Conservation (phyloP, 2,797 vertebrate genomes). For the Anableps anableps region DNA sequence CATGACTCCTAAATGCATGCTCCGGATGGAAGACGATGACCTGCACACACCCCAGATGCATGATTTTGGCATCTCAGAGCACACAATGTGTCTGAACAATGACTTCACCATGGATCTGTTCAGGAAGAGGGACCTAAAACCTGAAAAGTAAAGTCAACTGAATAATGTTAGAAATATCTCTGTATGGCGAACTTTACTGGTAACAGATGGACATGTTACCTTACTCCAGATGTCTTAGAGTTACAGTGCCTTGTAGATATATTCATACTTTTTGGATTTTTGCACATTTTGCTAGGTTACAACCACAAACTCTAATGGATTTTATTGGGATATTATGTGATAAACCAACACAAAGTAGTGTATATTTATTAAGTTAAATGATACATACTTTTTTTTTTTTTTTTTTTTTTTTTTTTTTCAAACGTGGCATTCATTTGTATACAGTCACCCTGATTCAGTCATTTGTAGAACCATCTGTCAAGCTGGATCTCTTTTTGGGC, state of each 20-base stretch:
- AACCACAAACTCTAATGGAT: not conserved
- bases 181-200: not conserved
- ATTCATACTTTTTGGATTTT: not conserved
- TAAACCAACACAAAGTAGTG: not conserved
- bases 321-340: not conserved
- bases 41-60: constrained; percentile 84
- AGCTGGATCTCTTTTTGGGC: no score
- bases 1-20: constrained; percentile 83
- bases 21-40: constrained; percentile 84
- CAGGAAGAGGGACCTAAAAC: constrained; percentile 73
- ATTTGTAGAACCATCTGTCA: no score
- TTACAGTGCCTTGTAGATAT: not conserved
- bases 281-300: not conserved
- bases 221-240: not conserved
- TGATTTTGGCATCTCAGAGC: constrained; percentile 88
- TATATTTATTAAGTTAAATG: not conserved
- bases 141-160: constrained; percentile 63
- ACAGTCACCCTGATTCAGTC: no score
- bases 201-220: not conserved
- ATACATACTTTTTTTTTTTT: no score
- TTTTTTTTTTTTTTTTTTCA: no score
- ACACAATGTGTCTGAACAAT: constrained; percentile 88
- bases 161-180: not conserved
- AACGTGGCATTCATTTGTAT: no score
- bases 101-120: constrained; percentile 91